Percentiles rank a stretch among this genome's conserved stretches.
Conservation (phyloP, 2,888 invertebrate species). For the Epistrophe grossulariae region DNA sequence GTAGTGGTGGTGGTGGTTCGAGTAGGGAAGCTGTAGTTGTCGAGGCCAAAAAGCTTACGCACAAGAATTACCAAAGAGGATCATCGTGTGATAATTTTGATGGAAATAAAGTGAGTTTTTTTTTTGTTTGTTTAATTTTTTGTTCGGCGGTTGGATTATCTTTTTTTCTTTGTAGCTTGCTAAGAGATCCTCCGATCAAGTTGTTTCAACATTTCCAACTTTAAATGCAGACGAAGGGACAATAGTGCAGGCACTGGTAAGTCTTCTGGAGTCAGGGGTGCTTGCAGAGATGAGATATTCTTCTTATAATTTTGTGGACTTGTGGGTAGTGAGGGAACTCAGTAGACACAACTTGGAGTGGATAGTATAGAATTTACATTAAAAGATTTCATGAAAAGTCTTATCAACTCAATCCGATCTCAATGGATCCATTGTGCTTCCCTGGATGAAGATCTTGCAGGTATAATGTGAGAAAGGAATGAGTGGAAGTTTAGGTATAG, state of each 20-base stretch:
- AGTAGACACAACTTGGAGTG: too few species aligned
- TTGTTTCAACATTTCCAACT: conserved; percentile 80
- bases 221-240: conserved; percentile 81
- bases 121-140: not conserved
- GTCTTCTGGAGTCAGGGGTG: conserved; percentile 2
- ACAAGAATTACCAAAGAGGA: conserved; percentile 79
- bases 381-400: too few species aligned
- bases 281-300: not conserved
- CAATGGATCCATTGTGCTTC: too few species aligned
- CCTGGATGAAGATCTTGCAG: too few species aligned
- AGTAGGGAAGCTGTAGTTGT: not conserved
- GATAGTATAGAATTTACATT: too few species aligned
- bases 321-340: too few species aligned
- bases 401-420: too few species aligned
- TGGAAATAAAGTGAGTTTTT: conserved; percentile 78
- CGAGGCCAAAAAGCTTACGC: conserved; percentile 45
- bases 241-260: conserved; percentile 82
- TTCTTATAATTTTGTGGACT: too few species aligned
- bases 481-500: too few species aligned
- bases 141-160: not conserved
- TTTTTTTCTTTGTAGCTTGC: conserved; percentile 38
- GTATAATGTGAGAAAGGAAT: too few species aligned
- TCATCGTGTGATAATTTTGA: conserved; percentile 80
- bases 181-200: conserved; percentile 78
- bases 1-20: conserved; percentile 12